A percentile compares a stretch with the other conserved stretches of the same genome.
Conservation (phyloP, 2,888 invertebrate species). For the Megaustenia siamemsis region DNA sequence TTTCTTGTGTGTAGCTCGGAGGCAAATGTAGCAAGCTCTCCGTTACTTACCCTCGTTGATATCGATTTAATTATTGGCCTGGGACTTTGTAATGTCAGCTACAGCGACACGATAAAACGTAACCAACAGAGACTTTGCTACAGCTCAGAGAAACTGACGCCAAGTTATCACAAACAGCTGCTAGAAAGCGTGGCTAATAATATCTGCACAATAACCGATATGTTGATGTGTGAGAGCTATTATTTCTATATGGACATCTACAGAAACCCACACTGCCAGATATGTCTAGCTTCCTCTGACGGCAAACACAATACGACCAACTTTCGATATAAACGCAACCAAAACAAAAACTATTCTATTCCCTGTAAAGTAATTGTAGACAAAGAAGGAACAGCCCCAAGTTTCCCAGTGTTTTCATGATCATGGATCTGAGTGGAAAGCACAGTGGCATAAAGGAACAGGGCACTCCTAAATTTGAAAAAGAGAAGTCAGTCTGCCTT, state of each 20-base stretch:
- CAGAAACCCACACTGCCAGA: constrained; percentile 35
- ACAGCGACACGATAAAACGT: background rate
- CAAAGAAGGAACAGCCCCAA: too few relatives aligned
- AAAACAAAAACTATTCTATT: too few relatives aligned
- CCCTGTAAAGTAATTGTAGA: too few relatives aligned
- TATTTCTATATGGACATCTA: background rate
- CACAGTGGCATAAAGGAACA: too few relatives aligned
- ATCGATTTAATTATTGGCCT: background rate
- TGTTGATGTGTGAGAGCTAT: constrained; percentile 23
- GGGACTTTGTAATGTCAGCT: background rate
- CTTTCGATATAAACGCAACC: too few relatives aligned
- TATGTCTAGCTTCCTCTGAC: background rate
- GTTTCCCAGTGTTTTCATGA: background rate
- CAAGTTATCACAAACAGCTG: background rate
- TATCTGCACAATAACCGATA: background rate
- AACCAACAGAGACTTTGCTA: background rate
- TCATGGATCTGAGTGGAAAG: constrained; percentile 15
- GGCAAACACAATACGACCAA: too few relatives aligned
- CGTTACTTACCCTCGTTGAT: background rate
- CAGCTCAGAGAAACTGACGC: background rate
- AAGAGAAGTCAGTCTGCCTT: background rate
- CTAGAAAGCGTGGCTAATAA: background rate
- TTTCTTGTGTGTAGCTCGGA: background rate
- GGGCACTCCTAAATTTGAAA: too few relatives aligned
- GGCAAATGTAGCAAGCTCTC: background rate